Evolutionary conservation across 2,113 vertebrate genomes (phyloP).

Genomic region (Pseudolaguvia tuberculata): DNA sequence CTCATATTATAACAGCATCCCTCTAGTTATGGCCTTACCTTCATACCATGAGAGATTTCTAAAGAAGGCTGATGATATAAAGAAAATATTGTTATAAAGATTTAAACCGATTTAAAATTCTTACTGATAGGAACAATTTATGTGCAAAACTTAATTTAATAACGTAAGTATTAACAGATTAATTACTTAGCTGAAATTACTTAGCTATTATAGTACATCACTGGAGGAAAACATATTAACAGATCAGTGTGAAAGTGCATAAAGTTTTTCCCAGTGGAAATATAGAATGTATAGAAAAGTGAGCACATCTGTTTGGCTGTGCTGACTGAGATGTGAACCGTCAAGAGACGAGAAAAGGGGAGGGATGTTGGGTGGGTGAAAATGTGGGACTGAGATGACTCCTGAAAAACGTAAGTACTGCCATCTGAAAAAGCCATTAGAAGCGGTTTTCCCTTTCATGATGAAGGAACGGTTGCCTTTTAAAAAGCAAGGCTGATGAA

Average conservation of each 20-base stretch:
- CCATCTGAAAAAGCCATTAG: conserved; percentile 65
- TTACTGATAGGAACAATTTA: too few relatives aligned
- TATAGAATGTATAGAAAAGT: conserved; percentile 7
- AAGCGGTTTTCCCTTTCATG: conserved; percentile 31
- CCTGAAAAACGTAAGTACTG: conserved; percentile 36
- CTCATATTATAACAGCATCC: too few relatives aligned
- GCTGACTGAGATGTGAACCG: conserved; percentile 26
- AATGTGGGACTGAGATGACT: conserved; percentile 34
- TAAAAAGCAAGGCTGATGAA: conserved; percentile 52
- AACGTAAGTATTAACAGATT: too few relatives aligned
- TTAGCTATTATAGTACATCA: too few relatives aligned
- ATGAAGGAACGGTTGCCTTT: conserved; percentile 47
- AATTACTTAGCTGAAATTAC: too few relatives aligned
- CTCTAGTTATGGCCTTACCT: too few relatives aligned
- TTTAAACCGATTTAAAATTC: too few relatives aligned
- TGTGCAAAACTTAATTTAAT: too few relatives aligned
- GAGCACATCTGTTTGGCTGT: conserved; percentile 29
- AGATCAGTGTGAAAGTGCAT: conserved; percentile 17
- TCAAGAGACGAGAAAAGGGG: conserved; percentile 20
- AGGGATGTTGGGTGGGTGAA: not conserved
- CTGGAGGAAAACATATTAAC: too few relatives aligned
- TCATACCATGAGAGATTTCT: too few relatives aligned
- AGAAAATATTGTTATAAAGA: too few relatives aligned
- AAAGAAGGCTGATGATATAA: too few relatives aligned
- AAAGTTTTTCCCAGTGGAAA: conserved; percentile 17